Evolutionary conservation across 2,113 vertebrate species (phyloP).

Genomic region (Misgurnus mizolepis): DNA sequence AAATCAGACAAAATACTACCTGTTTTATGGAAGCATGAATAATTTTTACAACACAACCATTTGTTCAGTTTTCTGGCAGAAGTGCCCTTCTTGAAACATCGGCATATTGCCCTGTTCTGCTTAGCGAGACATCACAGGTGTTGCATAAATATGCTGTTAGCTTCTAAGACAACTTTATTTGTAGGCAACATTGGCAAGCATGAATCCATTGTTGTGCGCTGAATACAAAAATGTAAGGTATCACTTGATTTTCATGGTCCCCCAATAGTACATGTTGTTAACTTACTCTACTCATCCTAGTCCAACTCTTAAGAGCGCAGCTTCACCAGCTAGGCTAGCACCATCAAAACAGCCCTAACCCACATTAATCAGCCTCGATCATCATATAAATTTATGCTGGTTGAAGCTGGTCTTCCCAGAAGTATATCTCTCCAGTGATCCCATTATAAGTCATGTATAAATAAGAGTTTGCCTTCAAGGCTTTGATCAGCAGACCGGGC

Average conservation of each 20-base stretch:
- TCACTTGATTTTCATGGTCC: too few relatives aligned
- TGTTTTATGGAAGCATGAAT: background rate
- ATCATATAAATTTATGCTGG: background rate
- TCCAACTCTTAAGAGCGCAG: too few relatives aligned
- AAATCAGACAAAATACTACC: background rate
- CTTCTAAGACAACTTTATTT: too few relatives aligned
- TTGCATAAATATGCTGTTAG: too few relatives aligned
- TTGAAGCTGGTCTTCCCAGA: constrained; percentile 3
- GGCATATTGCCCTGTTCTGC: background rate
- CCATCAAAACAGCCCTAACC: background rate
- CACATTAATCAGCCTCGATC: background rate
- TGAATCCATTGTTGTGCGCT: too few relatives aligned
- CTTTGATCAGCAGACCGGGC: constrained; percentile 30
- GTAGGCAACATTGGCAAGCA: too few relatives aligned
- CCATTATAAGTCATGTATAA: constrained; percentile 26
- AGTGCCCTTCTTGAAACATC: background rate
- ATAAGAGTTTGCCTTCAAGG: constrained; percentile 37
- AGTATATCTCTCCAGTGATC: background rate
- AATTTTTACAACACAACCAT: constrained; percentile 1
- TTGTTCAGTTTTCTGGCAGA: background rate
- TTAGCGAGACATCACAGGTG: too few relatives aligned
- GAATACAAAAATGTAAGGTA: too few relatives aligned
- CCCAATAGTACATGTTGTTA: too few relatives aligned
- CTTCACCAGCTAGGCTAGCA: background rate
- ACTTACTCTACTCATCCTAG: too few relatives aligned